Conservation (phyloP, 2,113 vertebrate species). For the Mionectes macconnelli region DNA sequence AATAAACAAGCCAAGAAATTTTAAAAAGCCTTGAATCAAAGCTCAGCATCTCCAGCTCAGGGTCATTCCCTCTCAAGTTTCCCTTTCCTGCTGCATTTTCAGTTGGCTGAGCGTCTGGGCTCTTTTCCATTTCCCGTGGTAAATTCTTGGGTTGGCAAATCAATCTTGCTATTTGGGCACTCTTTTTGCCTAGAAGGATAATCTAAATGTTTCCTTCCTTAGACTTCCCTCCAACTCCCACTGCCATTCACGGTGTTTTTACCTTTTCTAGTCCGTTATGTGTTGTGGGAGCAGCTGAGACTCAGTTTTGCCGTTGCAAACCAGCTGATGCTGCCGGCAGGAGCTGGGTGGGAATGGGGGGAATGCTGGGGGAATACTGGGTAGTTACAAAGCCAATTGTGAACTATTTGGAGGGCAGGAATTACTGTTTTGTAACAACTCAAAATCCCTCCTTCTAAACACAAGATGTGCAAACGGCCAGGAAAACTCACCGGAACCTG, state of each 20-base stretch:
- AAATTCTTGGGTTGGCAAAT: not conserved
- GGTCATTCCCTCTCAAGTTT: not conserved
- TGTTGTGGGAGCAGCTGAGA: not conserved
- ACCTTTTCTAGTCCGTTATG: fast-evolving
- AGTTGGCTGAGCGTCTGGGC: not conserved
- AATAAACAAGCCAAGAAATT: not conserved
- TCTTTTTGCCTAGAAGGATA: not conserved
- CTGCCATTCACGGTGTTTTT: not conserved
- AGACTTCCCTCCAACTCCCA: not conserved
- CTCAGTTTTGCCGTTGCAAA: not conserved
- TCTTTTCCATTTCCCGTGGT: not conserved
- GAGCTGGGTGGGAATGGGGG: not conserved
- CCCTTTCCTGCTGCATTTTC: not conserved
- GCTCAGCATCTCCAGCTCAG: not conserved
- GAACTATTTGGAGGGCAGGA: not conserved
- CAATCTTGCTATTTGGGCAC: not conserved
- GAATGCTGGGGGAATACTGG: not conserved
- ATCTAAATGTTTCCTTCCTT: not conserved
- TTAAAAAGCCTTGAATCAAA: not conserved
- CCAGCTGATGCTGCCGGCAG: not conserved
- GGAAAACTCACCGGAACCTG: not conserved
- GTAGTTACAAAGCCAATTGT: fast-evolving
- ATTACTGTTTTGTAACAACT: not conserved
- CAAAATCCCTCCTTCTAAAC: not conserved
- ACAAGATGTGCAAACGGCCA: not conserved